Evolutionary conservation across 2,797 vertebrate species (phyloP).

Genomic region (Acomys russatus): DNA sequence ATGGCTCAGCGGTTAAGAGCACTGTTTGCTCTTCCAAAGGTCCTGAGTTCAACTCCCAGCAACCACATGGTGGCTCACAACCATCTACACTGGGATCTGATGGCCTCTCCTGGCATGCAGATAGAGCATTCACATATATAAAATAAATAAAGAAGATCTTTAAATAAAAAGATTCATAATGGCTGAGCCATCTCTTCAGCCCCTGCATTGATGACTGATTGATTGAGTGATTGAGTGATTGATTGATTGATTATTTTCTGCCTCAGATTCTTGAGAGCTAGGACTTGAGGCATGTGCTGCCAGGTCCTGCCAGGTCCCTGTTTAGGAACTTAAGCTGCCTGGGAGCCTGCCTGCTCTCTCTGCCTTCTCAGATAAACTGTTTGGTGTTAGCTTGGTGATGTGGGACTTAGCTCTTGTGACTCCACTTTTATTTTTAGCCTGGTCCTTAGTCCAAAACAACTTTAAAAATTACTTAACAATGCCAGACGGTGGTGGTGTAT

Average conservation of each 20-base stretch:
- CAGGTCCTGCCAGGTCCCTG: background rate
- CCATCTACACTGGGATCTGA: too few relatives aligned
- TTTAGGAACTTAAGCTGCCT: background rate
- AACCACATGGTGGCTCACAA: too few relatives aligned
- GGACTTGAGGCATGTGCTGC: background rate
- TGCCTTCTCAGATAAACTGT: background rate
- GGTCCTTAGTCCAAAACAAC: background rate
- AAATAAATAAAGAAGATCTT: too few relatives aligned
- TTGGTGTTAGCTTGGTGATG: background rate
- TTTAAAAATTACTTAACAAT: background rate
- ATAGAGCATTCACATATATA: too few relatives aligned
- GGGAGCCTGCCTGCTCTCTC: background rate
- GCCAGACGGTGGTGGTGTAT: background rate
- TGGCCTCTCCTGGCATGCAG: too few relatives aligned
- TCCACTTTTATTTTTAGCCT: background rate
- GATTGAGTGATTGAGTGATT: too few relatives aligned
- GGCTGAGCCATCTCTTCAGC: background rate
- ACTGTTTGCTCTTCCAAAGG: too few relatives aligned
- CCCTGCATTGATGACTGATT: background rate
- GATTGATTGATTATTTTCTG: background rate
- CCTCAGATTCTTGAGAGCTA: background rate
- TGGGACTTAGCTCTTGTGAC: background rate
- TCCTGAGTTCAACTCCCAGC: too few relatives aligned
- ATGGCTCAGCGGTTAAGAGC: too few relatives aligned
- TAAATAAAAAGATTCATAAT: too few relatives aligned